Conservation (phyloP, 2,113 vertebrate species). For the Astur gentilis region DNA sequence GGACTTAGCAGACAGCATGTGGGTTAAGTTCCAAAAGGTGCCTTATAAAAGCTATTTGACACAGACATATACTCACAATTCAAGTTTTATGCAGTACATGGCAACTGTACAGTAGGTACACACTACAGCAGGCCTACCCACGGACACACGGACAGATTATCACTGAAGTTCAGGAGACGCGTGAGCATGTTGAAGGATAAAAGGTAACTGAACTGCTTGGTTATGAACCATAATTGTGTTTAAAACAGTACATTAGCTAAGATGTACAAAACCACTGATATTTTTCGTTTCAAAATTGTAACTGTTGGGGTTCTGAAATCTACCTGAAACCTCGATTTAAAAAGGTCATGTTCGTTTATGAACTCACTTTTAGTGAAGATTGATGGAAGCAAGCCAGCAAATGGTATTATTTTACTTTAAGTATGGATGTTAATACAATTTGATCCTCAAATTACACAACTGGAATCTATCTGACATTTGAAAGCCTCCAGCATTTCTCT, state of each 20-base stretch:
- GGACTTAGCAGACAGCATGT: not conserved
- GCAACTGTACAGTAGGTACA: not conserved
- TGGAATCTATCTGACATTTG: slow-evolving; percentile 39
- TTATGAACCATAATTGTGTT: not conserved
- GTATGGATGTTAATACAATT: slow-evolving; percentile 21
- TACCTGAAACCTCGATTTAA: slow-evolving; percentile 7
- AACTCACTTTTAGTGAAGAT: slow-evolving; percentile 15
- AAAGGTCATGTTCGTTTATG: slow-evolving; percentile 26
- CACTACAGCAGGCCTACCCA: not conserved
- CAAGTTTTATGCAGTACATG: not conserved
- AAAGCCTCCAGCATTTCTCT: slow-evolving; percentile 31
- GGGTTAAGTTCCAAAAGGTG: not conserved
- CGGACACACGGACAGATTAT: not conserved
- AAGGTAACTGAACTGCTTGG: not conserved
- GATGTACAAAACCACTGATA: not conserved
- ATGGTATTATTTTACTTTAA: slow-evolving; percentile 30
- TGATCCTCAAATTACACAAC: slow-evolving; percentile 48
- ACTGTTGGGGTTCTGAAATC: not conserved
- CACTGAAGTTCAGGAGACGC: not conserved
- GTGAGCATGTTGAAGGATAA: not conserved
- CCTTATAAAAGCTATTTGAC: not conserved
- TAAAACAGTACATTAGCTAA: not conserved
- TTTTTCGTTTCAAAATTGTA: not conserved
- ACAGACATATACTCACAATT: not conserved
- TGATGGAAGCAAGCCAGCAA: not conserved